Conservation (phyloP, 1,140 invertebrate genomes). For the Drosophila mauritiana region DNA sequence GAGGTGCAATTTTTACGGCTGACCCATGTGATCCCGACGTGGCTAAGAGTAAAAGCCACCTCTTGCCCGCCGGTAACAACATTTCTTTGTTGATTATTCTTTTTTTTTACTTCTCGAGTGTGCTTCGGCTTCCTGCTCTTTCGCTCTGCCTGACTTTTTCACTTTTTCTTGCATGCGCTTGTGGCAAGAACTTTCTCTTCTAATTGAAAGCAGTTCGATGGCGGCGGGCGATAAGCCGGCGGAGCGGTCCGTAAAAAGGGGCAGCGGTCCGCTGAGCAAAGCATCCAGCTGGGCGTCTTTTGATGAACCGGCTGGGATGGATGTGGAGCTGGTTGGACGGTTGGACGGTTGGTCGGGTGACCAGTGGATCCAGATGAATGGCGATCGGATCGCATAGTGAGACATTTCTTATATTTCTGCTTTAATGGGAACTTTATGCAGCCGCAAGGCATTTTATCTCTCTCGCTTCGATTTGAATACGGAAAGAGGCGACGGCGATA, state of each 20-base stretch:
- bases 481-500: slow-evolving; percentile 42
- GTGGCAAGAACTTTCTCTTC: slow-evolving; percentile 83
- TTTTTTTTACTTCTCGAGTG: slow-evolving; percentile 15
- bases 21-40: background rate
- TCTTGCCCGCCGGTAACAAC: slow-evolving; percentile 43
- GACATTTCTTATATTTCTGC: slow-evolving; percentile 54
- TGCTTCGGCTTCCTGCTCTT: background rate
- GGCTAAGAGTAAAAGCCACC: slow-evolving; percentile 57
- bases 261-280: slow-evolving; percentile 28
- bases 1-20: slow-evolving; percentile 75
- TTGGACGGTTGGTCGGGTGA: slow-evolving; percentile 7
- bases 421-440: slow-evolving; percentile 69
- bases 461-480: slow-evolving; percentile 60
- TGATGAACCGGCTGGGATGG: slow-evolving; percentile 53
- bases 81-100: slow-evolving; percentile 52
- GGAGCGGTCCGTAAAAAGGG: slow-evolving; percentile 2
- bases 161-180: slow-evolving; percentile 70
- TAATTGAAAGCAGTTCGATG: slow-evolving; percentile 83
- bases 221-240: slow-evolving; percentile 57
- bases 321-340: background rate
- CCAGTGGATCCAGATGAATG: slow-evolving; percentile 50
- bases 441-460: slow-evolving; percentile 71
- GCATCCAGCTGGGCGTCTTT: slow-evolving; percentile 60
- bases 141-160: slow-evolving; percentile 44
- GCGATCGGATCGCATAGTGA: slow-evolving; percentile 38